Evolutionary conservation across 2,888 invertebrate genomes (phyloP), one percentile per base, ranked within the genome.

Genomic region (Falcaria lacertinaria): DNA sequence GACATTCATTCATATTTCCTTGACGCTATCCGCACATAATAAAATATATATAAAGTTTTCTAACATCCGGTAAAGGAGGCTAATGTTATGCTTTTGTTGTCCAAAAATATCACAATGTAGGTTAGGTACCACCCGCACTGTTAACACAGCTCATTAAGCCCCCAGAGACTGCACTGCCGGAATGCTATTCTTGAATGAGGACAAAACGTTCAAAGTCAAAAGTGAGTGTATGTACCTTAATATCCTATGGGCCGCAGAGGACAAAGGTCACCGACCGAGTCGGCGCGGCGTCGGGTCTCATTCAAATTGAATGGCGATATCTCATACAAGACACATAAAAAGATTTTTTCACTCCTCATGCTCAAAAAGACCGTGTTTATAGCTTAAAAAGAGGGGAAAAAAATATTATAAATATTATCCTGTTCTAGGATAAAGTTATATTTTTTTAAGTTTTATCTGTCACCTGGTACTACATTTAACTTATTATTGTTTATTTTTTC

Each of bases 71-170:
- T 19, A 34, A 28, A 36, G 33, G 41, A 40, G 14, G 22, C 13
- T 37, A 37, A 25, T 37, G 17, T 25, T 37, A 25, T 37, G 37
- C 25, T 25, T 37, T 37, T 37, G 37, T 39, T 25, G 39, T 41
- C 45, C 43, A 40, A 54, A 48, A 48, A 45, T 43, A 39, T 41
- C 40, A 34, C 15, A 36, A 41, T 45, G 47, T 45, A 39, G 41
- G 11, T 28, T 45, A 39, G 41, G 11, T 28, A 28, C 28, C 28
- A 11, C 6, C 5, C n/a, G 50, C 42, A 39, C 15, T 48, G 55
- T 49, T 48, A 54, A 33, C 48, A 57, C 51, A 60, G 59, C 56
- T 70, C 61, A 69, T 68, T 69, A 62, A 59, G 43, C 56, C 47
- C 44, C 53, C 50, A 45, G 48, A 39, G 46, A 41, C 42, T 39